These are phyloP conservation scores for Melospiza melodia DNA, from an alignment of 2,113 vertebrate species.

Conservation along the genomic window DNA sequence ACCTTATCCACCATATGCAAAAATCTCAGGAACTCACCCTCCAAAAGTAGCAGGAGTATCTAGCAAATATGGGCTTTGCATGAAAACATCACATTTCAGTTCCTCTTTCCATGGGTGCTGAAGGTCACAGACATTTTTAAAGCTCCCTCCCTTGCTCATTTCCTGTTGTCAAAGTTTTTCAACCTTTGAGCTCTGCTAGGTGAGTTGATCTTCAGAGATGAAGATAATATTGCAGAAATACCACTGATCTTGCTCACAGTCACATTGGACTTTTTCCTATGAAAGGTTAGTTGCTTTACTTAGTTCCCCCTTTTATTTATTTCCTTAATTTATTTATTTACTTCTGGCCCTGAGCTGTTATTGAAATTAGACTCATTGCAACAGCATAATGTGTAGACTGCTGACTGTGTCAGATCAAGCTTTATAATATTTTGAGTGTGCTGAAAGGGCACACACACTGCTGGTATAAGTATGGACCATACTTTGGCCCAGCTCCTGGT, in stretches of 20 bases:
- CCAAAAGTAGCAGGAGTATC: background rate
- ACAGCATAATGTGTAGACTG: background rate
- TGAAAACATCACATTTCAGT: background rate
- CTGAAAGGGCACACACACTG: background rate
- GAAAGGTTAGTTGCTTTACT: conserved; percentile 1
- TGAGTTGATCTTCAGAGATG: background rate
- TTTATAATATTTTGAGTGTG: conserved; percentile 5
- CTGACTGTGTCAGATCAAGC: background rate
- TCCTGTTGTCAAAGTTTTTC: background rate
- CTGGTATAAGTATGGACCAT: background rate
- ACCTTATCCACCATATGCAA: background rate
- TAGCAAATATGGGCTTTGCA: background rate
- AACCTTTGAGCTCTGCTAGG: background rate
- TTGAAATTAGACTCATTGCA: conserved; percentile 23
- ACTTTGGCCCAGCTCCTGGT: conserved; percentile 1
- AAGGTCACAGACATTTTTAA: background rate
- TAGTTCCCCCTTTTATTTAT: conserved; percentile 29
- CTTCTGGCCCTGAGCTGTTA: background rate
- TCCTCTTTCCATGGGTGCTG: background rate
- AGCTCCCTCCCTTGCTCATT: background rate
- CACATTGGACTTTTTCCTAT: background rate
- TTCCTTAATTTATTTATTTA: conserved; percentile 51
- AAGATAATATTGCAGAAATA: background rate
- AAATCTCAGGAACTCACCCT: background rate
- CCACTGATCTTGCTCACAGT: background rate